phyloP scores from a whole-genome alignment of 2,113 vertebrate species.

The Reinhardtius hippoglossoides region DNA sequence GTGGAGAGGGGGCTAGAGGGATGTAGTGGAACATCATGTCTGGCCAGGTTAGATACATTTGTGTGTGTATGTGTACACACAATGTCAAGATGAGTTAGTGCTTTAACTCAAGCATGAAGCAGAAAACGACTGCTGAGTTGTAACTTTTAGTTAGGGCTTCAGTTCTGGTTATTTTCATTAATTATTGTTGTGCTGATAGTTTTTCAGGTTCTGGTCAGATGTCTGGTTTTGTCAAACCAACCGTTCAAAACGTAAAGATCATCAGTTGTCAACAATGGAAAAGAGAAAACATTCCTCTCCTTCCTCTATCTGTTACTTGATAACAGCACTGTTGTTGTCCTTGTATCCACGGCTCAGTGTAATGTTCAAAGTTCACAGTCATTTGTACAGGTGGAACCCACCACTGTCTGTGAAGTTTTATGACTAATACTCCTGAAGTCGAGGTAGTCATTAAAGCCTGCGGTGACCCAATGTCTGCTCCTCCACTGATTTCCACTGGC shows the following conservation, averaged over 20 bases:
- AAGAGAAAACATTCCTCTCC: too few species aligned
- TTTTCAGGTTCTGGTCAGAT: too few species aligned
- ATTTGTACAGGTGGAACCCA: constrained; percentile 13
- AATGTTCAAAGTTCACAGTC: constrained; percentile 30
- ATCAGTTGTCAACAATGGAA: too few species aligned
- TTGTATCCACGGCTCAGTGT: background rate
- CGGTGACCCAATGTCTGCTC: background rate
- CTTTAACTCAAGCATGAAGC: too few species aligned
- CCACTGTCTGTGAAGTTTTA: background rate
- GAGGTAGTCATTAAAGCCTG: background rate
- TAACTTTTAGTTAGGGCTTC: too few species aligned
- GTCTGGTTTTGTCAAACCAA: too few species aligned
- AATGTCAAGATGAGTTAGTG: background rate
- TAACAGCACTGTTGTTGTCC: background rate
- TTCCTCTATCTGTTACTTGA: background rate
- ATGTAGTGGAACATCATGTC: background rate
- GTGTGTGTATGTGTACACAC: background rate
- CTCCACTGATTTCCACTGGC: too few species aligned
- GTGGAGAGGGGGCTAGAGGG: background rate
- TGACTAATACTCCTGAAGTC: background rate
- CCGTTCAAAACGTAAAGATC: too few species aligned
- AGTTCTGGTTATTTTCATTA: too few species aligned
- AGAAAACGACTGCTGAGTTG: too few species aligned
- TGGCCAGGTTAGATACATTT: background rate
- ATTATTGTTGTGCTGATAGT: too few species aligned